Evolutionary conservation across 2,113 vertebrate genomes (phyloP).

Genomic region (Elanoides forficatus): DNA sequence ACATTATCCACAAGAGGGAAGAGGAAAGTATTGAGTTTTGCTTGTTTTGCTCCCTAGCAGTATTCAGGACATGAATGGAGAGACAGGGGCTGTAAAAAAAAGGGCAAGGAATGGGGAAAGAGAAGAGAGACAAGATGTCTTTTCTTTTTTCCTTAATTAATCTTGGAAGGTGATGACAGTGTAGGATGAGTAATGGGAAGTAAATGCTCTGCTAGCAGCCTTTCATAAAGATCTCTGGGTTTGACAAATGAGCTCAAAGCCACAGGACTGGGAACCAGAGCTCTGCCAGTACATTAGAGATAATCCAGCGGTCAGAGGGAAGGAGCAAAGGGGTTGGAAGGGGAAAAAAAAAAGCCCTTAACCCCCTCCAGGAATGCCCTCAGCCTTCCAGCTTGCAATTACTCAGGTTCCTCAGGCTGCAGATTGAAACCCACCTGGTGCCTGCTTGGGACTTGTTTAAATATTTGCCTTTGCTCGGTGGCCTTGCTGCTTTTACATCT

Average conservation of each 20-base stretch:
- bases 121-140: conserved; percentile 47
- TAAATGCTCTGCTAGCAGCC: conserved; percentile 71
- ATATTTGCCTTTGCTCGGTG: not conserved
- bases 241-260: conserved; percentile 68
- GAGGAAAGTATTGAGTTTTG: not conserved
- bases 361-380: not conserved
- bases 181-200: conserved; percentile 66
- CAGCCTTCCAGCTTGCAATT: not conserved
- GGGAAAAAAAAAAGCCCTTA: not conserved
- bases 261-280: not conserved
- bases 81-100: not conserved
- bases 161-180: conserved; percentile 62
- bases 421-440: not conserved
- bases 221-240: conserved; percentile 63
- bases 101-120: not conserved
- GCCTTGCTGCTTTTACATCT: not conserved
- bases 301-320: not conserved
- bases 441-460: not conserved
- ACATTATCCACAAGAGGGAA: not conserved
- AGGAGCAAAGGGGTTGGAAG: not conserved
- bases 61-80: not conserved
- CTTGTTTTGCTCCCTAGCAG: not conserved
- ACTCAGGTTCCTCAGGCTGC: not conserved
- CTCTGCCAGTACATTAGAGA: conserved; percentile 31
- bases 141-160: conserved; percentile 67